These are phyloP conservation scores for Scaptomyza montana DNA, from an alignment of 1,140 invertebrate genomes.

Conservation along the genomic window DNA sequence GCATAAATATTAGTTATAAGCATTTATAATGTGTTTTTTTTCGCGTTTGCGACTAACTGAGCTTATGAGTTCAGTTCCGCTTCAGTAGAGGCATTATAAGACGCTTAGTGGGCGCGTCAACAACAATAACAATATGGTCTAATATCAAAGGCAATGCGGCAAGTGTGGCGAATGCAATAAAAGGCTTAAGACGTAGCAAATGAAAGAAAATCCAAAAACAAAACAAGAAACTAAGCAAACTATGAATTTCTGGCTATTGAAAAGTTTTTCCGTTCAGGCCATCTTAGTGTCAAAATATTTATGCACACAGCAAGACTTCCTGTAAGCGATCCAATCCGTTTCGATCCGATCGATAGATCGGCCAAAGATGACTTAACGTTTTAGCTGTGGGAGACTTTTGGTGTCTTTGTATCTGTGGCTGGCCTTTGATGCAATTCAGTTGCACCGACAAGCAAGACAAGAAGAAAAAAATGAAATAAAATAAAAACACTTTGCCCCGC, in stretches of 20 bases:
- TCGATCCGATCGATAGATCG: slow-evolving; percentile 14
- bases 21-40: slow-evolving; percentile 38
- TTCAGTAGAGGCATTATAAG: slow-evolving; percentile 41
- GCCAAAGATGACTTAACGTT: slow-evolving; percentile 71
- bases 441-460: slow-evolving; percentile 45
- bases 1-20: slow-evolving; percentile 23
- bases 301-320: slow-evolving; percentile 76
- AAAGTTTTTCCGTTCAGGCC: neutral
- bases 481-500: slow-evolving; percentile 67
- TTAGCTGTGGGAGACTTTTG: slow-evolving; percentile 53
- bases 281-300: slow-evolving; percentile 81
- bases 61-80: slow-evolving; percentile 47
- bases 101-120: slow-evolving; percentile 58
- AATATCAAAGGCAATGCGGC: slow-evolving; percentile 51
- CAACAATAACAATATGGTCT: slow-evolving; percentile 3
- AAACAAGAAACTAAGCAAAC: slow-evolving; percentile 18
- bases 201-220: slow-evolving; percentile 38
- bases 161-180: slow-evolving; percentile 62
- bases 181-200: slow-evolving; percentile 55
- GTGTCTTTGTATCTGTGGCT: slow-evolving; percentile 17
- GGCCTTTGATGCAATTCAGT: slow-evolving; percentile 75
- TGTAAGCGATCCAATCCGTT: slow-evolving; percentile 29
- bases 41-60: slow-evolving; percentile 7
- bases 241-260: neutral
- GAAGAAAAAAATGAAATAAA: no score